Percentiles rank a stretch among this genome's conserved stretches.
phyloP scores from a whole-genome alignment of 2,797 vertebrate species.

The Pogonophryne albipinna region DNA sequence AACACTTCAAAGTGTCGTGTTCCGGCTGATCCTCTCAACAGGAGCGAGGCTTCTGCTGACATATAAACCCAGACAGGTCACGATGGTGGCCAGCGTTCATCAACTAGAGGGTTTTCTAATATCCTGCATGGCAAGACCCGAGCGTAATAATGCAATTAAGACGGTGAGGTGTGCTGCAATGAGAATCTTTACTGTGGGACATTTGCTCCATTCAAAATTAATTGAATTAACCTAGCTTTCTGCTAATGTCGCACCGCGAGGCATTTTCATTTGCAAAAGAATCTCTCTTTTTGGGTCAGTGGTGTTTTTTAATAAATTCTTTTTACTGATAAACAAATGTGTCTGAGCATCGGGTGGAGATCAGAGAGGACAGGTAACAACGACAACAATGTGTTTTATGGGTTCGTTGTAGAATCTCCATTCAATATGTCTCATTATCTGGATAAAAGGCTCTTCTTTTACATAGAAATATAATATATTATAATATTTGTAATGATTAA shows the following conservation, averaged over 20 bases:
- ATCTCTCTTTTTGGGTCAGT: conserved; percentile 49
- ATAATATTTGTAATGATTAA: no score
- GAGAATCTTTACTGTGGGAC: conserved; percentile 80
- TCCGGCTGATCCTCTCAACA: conserved; percentile 48
- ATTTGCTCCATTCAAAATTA: conserved; percentile 82
- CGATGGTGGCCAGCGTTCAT: conserved; percentile 67
- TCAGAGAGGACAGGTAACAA: conserved; percentile 10
- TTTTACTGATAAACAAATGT: conserved; percentile 50
- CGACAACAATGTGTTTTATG: no score
- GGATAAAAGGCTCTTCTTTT: no score
- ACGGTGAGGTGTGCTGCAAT: conserved; percentile 73
- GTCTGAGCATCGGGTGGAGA: not conserved
- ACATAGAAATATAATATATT: no score
- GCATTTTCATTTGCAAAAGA: conserved; percentile 78
- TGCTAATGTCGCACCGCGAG: conserved; percentile 71
- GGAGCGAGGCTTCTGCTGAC: conserved; percentile 4
- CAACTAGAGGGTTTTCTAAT: conserved; percentile 72
- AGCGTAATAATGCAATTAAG: conserved; percentile 81
- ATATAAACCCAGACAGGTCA: conserved; percentile 49
- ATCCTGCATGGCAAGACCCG: conserved; percentile 69
- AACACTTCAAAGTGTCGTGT: no score
- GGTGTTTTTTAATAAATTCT: conserved; percentile 63
- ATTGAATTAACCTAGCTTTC: conserved; percentile 83
- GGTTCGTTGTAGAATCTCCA: no score
- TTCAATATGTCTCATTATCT: no score